phyloP scores from a whole-genome alignment of 2,888 invertebrate genomes.

The Scotopteryx bipunctaria region DNA sequence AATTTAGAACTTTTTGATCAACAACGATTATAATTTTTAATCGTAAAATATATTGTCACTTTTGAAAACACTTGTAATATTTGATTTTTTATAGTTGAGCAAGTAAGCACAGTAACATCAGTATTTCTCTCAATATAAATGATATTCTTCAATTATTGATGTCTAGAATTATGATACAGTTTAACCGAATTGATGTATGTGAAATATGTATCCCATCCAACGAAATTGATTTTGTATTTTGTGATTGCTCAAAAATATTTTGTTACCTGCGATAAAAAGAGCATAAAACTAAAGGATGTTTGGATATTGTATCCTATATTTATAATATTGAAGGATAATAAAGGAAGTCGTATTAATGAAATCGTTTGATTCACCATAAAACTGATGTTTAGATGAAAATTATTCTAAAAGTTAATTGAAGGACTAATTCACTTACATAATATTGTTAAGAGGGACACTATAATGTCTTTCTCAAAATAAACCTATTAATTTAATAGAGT shows the following conservation, averaged over 20 bases:
- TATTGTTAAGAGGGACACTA: background rate
- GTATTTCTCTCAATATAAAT: conserved; percentile 23
- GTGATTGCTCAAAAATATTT: conserved; percentile 69
- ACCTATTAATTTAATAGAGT: too few species aligned
- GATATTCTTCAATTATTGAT: conserved; percentile 14
- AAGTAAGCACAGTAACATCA: conserved; percentile 46
- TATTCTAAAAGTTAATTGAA: background rate
- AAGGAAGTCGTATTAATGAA: conserved; percentile 68
- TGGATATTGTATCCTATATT: conserved; percentile 67
- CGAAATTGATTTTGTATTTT: conserved; percentile 41
- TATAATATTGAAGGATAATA: conserved; percentile 68
- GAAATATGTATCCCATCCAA: conserved; percentile 29
- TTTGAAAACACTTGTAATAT: conserved; percentile 4
- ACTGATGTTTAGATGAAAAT: too few species aligned
- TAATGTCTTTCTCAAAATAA: too few species aligned
- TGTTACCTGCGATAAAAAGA: conserved; percentile 64
- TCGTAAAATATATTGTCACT: conserved; percentile 4
- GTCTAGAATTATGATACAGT: conserved; percentile 6
- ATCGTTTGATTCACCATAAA: conserved; percentile 54
- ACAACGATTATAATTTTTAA: background rate
- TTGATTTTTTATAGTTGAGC: conserved; percentile 37
- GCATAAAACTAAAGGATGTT: conserved; percentile 57
- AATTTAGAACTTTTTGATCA: conserved; percentile 2
- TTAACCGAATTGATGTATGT: conserved; percentile 28
- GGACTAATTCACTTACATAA: background rate